A percentile compares a stretch with the other conserved stretches of the same genome.
phyloP scores from a whole-genome alignment of 2,113 vertebrate species.

The Sialia sialis region DNA sequence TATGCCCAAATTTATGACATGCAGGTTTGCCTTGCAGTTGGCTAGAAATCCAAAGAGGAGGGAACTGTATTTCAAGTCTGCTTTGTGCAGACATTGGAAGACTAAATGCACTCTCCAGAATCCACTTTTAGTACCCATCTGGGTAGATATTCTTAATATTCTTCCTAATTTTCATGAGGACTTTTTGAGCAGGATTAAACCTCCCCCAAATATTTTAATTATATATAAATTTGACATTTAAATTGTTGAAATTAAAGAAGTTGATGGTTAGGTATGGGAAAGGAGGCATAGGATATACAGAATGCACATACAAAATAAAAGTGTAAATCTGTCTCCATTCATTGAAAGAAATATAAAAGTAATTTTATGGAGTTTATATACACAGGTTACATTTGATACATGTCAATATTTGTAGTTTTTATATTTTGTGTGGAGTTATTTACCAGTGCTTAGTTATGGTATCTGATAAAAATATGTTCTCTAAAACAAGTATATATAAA shows the following conservation, averaged over 20 bases:
- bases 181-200: not conserved
- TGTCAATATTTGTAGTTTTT: not conserved
- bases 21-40: not conserved
- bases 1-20: slow-evolving; percentile 14
- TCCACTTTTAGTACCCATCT: not conserved
- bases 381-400: not conserved
- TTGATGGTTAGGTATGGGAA: not conserved
- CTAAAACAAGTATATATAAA: not conserved
- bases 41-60: not conserved
- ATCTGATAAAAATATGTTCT: not conserved
- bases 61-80: not conserved
- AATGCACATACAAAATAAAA: not conserved
- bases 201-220: not conserved
- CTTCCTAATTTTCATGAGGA: not conserved
- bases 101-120: not conserved
- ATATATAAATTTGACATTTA: not conserved
- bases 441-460: not conserved
- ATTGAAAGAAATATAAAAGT: not conserved
- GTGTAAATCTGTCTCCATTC: not conserved
- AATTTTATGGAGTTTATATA: not conserved
- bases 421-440: not conserved
- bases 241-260: not conserved
- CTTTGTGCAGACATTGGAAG: not conserved
- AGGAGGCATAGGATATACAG: not conserved
- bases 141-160: not conserved